These are phyloP conservation scores for Pseudococcus viburni DNA, from an alignment of 2,888 invertebrate genomes.

Conservation along the genomic window DNA sequence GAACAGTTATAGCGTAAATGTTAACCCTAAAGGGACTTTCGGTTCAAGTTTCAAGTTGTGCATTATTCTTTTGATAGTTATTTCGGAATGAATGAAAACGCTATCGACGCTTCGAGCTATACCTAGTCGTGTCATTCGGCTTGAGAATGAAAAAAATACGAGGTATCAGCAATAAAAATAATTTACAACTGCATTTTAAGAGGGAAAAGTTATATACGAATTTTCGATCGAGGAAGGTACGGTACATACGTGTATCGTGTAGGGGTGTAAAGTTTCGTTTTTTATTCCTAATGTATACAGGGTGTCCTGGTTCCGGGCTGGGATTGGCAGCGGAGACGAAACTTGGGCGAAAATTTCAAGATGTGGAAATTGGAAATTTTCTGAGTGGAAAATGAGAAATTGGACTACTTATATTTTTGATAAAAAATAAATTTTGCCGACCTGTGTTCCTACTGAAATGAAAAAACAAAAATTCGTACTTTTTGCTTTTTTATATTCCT, in stretches of 20 bases:
- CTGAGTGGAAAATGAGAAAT: too few relatives aligned
- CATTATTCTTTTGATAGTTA: constrained; percentile 35
- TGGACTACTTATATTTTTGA: too few relatives aligned
- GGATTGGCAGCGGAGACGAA: too few relatives aligned
- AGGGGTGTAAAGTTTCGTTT: background rate
- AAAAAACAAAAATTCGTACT: too few relatives aligned
- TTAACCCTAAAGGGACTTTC: constrained; percentile 35
- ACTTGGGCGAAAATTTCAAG: too few relatives aligned
- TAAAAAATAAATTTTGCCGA: too few relatives aligned
- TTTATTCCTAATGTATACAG: too few relatives aligned
- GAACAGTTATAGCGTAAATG: constrained; percentile 18
- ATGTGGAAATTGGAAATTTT: too few relatives aligned
- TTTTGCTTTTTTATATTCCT: too few relatives aligned
- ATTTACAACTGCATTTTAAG: constrained; percentile 37
- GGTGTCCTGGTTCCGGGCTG: too few relatives aligned
- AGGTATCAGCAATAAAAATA: constrained; percentile 37
- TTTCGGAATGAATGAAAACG: constrained; percentile 14
- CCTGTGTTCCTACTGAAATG: too few relatives aligned
- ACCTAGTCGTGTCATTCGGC: background rate
- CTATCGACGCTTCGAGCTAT: constrained; percentile 36
- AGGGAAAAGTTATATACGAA: background rate
- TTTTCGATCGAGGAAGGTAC: background rate
- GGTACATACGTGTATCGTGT: background rate
- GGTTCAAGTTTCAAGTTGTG: constrained; percentile 20
- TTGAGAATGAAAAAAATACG: constrained; percentile 17